A percentile compares a stretch with the other conserved stretches of the same genome.
These are phyloP conservation scores for Zosterops hypoxanthus DNA, from an alignment of 2,113 vertebrate genomes.

Conservation along the genomic window DNA sequence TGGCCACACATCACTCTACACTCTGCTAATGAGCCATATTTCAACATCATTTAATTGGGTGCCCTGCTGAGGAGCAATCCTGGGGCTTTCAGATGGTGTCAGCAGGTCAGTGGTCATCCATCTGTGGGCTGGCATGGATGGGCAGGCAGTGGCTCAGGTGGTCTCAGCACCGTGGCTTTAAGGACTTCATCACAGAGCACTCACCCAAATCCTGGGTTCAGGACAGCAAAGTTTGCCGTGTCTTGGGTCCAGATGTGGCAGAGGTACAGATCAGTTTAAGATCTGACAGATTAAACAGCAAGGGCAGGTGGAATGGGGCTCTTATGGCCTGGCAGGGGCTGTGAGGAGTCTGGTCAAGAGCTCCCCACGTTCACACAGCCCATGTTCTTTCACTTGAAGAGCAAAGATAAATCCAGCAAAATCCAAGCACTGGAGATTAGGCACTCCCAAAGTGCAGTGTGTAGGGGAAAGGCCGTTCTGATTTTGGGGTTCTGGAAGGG, in stretches of 20 bases:
- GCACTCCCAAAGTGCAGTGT: not conserved
- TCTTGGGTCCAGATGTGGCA: not conserved
- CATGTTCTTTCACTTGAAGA: not conserved
- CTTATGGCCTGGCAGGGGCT: not conserved
- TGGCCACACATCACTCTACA: not conserved
- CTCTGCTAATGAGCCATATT: not conserved
- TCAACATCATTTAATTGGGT: not conserved
- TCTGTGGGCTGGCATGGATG: not conserved
- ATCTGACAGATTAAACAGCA: not conserved
- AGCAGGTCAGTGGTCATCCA: not conserved
- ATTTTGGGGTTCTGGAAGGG: not conserved
- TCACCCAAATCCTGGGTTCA: not conserved
- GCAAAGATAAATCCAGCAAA: not conserved
- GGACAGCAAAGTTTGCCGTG: not conserved
- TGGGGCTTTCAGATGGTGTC: not conserved
- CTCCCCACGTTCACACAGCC: not conserved
- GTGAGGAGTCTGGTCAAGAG: not conserved
- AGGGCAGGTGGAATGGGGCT: not conserved
- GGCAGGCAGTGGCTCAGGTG: not conserved
- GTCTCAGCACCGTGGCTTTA: fast-evolving
- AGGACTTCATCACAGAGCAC: not conserved
- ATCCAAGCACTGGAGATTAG: fast-evolving
- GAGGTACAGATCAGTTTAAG: not conserved
- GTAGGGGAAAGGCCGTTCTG: fast-evolving
- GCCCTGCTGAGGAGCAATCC: not conserved